phyloP scores from a whole-genome alignment of 2,888 invertebrate species.

The Aleiodes alternator region DNA sequence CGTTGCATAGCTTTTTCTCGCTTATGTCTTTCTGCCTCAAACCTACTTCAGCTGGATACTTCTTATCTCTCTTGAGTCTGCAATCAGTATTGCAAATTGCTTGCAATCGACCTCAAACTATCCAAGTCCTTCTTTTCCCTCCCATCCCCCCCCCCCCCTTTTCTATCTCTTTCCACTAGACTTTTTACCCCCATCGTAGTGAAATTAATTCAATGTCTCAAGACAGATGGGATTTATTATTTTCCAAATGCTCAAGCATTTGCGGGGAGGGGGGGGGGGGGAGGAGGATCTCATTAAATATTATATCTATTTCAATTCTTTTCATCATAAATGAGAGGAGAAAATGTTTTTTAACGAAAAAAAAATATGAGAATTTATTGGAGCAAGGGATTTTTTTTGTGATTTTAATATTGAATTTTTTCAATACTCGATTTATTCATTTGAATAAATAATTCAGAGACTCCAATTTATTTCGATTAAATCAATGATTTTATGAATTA shows the following conservation, averaged over 20 bases:
- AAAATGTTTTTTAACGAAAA: neutral
- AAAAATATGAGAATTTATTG: constrained; percentile 22
- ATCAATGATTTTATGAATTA: too few species aligned
- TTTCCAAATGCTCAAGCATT: constrained; percentile 56
- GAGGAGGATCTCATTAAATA: constrained; percentile 30
- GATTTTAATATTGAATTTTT: constrained; percentile 28
- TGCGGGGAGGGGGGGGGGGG: constrained; percentile 22
- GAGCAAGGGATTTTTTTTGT: neutral
- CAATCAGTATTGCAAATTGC: constrained; percentile 73
- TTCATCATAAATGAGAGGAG: constrained; percentile 27
- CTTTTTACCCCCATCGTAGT: constrained; percentile 20
- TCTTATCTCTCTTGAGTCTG: constrained; percentile 60
- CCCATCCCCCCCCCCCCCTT: neutral
- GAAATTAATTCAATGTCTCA: constrained; percentile 70
- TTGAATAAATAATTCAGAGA: too few species aligned
- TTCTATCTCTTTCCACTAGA: neutral
- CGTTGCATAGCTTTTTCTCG: constrained; percentile 19
- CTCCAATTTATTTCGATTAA: too few species aligned
- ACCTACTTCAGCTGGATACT: constrained; percentile 36
- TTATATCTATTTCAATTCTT: constrained; percentile 32
- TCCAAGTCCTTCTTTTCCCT: constrained; percentile 35
- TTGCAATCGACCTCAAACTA: constrained; percentile 65
- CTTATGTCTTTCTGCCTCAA: constrained; percentile 35
- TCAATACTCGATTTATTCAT: constrained; percentile 28
- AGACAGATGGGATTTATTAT: constrained; percentile 56